phyloP scores from a whole-genome alignment of 2,113 vertebrate genomes.

The Gymnocephalus cernua region DNA sequence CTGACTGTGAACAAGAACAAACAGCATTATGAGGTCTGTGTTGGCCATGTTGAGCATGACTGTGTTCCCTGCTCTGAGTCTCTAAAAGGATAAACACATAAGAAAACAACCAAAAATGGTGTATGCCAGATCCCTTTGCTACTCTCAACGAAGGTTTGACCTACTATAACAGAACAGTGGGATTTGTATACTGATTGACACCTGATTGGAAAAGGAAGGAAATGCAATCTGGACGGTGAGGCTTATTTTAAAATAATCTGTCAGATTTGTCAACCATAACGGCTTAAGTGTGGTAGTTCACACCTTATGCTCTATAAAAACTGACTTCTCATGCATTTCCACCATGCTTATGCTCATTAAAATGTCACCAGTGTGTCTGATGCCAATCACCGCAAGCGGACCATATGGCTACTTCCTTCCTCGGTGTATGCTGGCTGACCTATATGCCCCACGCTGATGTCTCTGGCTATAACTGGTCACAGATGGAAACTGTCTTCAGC shows the following conservation, averaged over 20 bases:
- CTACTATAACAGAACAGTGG: background rate
- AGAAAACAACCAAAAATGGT: constrained; percentile 23
- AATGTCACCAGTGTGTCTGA: constrained; percentile 7
- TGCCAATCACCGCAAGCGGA: constrained; percentile 23
- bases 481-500: constrained; percentile 45
- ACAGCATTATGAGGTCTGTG: constrained; percentile 19
- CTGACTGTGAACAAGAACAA: constrained; percentile 11
- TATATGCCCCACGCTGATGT: constrained; percentile 30
- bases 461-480: constrained; percentile 21
- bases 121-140: background rate
- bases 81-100: constrained; percentile 37
- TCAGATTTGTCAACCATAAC: background rate
- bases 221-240: background rate
- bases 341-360: constrained; percentile 20
- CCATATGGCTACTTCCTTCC: constrained; percentile 62
- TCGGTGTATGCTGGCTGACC: constrained; percentile 46
- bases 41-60: constrained; percentile 15
- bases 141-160: background rate
- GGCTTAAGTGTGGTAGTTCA: background rate
- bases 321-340: constrained; percentile 34
- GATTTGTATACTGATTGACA: background rate
- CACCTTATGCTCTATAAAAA: constrained; percentile 24
- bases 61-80: constrained; percentile 21
- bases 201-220: background rate
- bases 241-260: background rate